Conservation (phyloP, 1,140 invertebrate species). For the Ridgeia piscesae region DNA sequence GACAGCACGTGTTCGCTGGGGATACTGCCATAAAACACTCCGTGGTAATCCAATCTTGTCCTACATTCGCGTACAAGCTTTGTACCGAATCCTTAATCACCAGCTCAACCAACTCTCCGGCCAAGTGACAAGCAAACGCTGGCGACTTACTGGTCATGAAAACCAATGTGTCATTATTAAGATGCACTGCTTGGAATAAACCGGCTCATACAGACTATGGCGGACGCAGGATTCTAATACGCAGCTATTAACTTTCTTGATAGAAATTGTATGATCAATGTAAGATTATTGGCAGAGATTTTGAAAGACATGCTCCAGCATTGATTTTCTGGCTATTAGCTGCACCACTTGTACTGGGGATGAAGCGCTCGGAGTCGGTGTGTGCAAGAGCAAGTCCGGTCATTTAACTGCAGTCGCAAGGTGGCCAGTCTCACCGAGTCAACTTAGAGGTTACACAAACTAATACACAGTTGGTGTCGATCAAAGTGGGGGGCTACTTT, state of each 20-base stretch:
- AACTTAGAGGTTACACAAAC: not conserved
- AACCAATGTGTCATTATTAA: not conserved
- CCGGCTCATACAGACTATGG: not conserved
- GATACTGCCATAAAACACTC: not conserved
- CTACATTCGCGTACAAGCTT: not conserved
- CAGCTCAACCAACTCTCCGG: not conserved
- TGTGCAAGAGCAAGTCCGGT: not conserved
- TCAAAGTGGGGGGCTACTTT: not conserved
- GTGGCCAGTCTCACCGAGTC: not conserved
- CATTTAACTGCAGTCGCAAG: not conserved
- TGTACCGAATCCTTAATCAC: not conserved
- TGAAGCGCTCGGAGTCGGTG: no score
- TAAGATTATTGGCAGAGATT: conserved; percentile 1
- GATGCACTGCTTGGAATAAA: not conserved
- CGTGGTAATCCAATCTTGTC: not conserved
- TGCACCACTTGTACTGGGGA: not conserved
- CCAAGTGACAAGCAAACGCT: not conserved
- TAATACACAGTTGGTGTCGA: not conserved
- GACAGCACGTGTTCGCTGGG: not conserved
- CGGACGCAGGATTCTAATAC: not conserved
- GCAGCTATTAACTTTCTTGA: not conserved
- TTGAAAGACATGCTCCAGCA: not conserved
- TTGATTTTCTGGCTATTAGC: not conserved
- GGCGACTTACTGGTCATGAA: not conserved
- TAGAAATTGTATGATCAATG: conserved; percentile 6